Conservation (phyloP, 2,113 vertebrate species). For the Cyanoderma ruficeps region DNA sequence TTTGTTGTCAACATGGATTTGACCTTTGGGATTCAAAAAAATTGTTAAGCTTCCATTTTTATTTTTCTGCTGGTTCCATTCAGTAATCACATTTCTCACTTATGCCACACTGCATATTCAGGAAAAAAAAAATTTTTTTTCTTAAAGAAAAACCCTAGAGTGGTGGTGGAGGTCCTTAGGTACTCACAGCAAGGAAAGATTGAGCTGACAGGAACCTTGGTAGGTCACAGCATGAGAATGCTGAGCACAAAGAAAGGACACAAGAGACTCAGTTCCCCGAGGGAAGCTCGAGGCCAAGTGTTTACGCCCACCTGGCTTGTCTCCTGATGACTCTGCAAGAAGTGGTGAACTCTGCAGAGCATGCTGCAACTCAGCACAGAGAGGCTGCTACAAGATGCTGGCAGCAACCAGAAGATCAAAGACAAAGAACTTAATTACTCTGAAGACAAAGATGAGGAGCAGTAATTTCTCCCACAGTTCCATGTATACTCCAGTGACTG, state of each 20-base stretch:
- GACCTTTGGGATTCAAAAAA: conserved; percentile 75
- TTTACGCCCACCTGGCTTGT: neutral
- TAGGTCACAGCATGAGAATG: neutral
- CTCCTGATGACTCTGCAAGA: neutral
- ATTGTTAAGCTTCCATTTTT: neutral
- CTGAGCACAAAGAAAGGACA: neutral
- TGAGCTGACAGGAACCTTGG: neutral
- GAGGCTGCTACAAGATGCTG: neutral
- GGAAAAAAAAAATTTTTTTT: neutral
- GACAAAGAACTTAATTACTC: neutral
- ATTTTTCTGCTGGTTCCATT: neutral
- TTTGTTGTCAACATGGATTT: conserved; percentile 85
- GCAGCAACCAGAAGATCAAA: neutral
- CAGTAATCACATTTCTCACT: neutral
- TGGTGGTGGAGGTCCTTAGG: neutral
- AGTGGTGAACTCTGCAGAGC: neutral
- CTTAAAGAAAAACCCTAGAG: neutral
- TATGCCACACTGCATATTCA: neutral
- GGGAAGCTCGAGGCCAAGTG: neutral
- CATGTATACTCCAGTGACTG: neutral
- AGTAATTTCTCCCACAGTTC: neutral
- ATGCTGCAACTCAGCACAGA: neutral
- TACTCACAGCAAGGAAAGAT: neutral
- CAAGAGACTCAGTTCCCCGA: neutral
- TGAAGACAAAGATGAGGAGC: neutral